A percentile compares a stretch with the other conserved stretches of the same genome.
These are phyloP conservation scores for Alcedo atthis DNA, from an alignment of 2,797 vertebrate species.

Conservation along the genomic window DNA sequence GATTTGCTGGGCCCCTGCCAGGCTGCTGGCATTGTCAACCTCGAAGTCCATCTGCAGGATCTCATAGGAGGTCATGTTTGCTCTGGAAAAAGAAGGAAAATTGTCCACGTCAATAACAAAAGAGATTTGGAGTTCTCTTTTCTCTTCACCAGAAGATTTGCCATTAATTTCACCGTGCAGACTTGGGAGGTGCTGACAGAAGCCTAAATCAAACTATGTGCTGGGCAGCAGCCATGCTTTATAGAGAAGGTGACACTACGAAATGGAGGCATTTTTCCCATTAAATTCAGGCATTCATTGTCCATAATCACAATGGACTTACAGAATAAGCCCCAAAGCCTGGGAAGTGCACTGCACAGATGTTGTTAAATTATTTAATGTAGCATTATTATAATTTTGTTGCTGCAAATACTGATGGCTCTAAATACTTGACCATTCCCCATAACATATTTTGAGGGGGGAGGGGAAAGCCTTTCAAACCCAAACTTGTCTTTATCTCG, in stretches of 20 bases:
- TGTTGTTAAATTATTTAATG: conserved; percentile 62
- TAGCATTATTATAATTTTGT: conserved; percentile 42
- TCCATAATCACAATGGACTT: background rate
- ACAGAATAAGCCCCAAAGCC: background rate
- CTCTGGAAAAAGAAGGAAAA: conserved; percentile 66
- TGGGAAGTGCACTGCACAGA: conserved; percentile 34
- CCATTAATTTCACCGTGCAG: background rate
- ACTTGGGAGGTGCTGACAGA: background rate
- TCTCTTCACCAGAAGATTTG: background rate
- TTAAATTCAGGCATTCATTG: background rate
- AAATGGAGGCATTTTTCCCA: background rate
- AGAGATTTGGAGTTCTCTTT: background rate
- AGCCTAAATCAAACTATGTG: background rate
- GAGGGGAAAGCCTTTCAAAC: background rate
- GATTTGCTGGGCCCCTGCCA: conserved; percentile 88
- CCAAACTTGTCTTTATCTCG: conserved; percentile 8
- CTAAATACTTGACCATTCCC: background rate
- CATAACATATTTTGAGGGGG: background rate
- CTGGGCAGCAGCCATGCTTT: background rate
- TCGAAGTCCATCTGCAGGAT: conserved; percentile 95
- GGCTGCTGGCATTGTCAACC: conserved; percentile 87
- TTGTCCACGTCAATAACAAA: background rate
- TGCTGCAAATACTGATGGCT: conserved; percentile 22
- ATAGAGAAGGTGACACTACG: background rate
- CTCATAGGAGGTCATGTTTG: conserved; percentile 85